Evolutionary conservation across 2,888 invertebrate species (phyloP).

Genomic region (Andrena minutula): DNA sequence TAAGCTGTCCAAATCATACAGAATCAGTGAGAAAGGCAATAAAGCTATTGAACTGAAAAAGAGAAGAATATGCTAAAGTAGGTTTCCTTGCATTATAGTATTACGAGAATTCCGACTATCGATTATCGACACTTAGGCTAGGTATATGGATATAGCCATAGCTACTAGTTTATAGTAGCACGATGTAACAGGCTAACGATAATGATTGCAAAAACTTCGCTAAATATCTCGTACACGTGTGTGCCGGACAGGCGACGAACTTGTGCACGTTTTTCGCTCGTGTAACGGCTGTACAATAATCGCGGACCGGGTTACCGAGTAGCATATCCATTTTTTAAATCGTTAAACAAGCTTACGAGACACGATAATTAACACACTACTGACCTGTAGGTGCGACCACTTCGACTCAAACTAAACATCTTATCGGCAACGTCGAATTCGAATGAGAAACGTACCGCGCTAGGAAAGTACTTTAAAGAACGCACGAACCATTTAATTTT

Average conservation of each 20-base stretch:
- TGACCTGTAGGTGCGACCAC: slow-evolving; percentile 60
- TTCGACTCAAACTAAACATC: slow-evolving; percentile 51
- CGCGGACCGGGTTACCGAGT: slow-evolving; percentile 71
- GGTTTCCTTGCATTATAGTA: slow-evolving; percentile 78
- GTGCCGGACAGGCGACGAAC: slow-evolving; percentile 37
- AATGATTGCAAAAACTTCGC: slow-evolving; percentile 64
- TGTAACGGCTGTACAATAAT: slow-evolving; percentile 78
- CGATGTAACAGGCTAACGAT: slow-evolving; percentile 63
- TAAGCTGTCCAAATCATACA: slow-evolving; percentile 78
- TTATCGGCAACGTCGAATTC: slow-evolving; percentile 26
- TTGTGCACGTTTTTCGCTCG: slow-evolving; percentile 53
- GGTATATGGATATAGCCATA: slow-evolving; percentile 69
- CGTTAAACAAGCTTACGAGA: slow-evolving; percentile 62
- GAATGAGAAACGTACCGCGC: slow-evolving; percentile 11
- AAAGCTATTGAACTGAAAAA: slow-evolving; percentile 74
- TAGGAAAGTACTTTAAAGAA: slow-evolving; percentile 27
- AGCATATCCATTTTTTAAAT: slow-evolving; percentile 78
- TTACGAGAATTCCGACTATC: slow-evolving; percentile 75
- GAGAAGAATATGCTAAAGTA: slow-evolving; percentile 75
- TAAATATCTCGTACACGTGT: slow-evolving; percentile 50
- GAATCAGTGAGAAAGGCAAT: slow-evolving; percentile 80
- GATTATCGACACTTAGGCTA: slow-evolving; percentile 76
- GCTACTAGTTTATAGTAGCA: slow-evolving; percentile 73
- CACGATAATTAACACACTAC: slow-evolving; percentile 43
- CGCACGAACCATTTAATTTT: slow-evolving; percentile 15